Evolutionary conservation across 2,113 vertebrate species (phyloP).

Genomic region (Agelaius phoeniceus): DNA sequence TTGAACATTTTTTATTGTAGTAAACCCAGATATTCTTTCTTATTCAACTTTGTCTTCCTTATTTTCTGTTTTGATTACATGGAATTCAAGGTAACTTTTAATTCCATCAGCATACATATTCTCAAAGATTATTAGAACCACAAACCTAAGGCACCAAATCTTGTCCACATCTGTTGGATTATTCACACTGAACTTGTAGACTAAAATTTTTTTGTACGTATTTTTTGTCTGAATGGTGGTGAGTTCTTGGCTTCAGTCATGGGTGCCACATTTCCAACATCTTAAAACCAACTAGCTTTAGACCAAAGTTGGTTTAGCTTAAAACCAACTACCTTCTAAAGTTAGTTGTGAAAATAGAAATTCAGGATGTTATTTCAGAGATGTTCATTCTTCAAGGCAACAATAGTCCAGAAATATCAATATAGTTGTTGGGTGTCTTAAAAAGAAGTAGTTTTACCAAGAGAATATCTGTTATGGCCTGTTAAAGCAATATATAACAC

Average conservation of each 20-base stretch:
- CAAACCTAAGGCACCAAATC: not conserved
- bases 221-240: not conserved
- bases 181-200: not conserved
- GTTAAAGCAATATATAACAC: not conserved
- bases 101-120: rapidly evolving
- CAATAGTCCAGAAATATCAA: not conserved
- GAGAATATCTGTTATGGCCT: not conserved
- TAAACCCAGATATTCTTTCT: not conserved
- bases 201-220: not conserved
- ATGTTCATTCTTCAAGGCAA: not conserved
- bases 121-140: not conserved
- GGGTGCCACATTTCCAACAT: not conserved
- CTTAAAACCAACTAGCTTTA: not conserved
- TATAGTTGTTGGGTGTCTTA: not conserved
- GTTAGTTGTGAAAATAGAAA: not conserved
- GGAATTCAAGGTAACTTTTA: not conserved
- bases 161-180: not conserved
- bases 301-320: not conserved
- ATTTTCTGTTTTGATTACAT: not conserved
- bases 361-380: not conserved
- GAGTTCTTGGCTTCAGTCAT: not conserved
- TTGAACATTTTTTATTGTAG: not conserved
- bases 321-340: not conserved
- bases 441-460: not conserved
- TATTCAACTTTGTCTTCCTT: not conserved